Evolutionary conservation across 2,113 vertebrate species (phyloP).

Genomic region (Morone saxatilis): DNA sequence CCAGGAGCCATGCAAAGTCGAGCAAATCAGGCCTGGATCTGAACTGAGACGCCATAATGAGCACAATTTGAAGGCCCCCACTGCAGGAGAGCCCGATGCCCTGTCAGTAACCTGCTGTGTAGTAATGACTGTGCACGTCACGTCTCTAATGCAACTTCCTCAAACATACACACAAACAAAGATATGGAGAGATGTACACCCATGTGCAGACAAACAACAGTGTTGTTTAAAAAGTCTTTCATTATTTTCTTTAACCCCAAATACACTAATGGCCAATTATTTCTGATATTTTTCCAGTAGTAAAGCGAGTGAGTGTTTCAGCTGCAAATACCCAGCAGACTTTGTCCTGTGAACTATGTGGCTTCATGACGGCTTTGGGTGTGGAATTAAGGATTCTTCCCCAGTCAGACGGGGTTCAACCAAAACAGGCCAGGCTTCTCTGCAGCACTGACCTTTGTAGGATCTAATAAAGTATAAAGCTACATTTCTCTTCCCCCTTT

Average conservation of each 20-base stretch:
- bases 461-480: constrained; percentile 19
- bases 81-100: constrained; percentile 58
- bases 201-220: constrained; percentile 49
- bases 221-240: constrained; percentile 26
- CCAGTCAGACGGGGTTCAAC: constrained; percentile 1
- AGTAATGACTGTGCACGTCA: constrained; percentile 67
- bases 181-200: constrained; percentile 25
- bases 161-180: constrained; percentile 43
- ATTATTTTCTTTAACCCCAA: constrained; percentile 47
- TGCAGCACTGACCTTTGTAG: constrained; percentile 30
- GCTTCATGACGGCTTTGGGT: constrained; percentile 10
- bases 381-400: background rate
- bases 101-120: constrained; percentile 70
- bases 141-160: constrained; percentile 39
- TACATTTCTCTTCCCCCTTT: constrained; percentile 10
- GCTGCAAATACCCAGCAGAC: constrained; percentile 32
- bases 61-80: constrained; percentile 31
- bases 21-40: constrained; percentile 33
- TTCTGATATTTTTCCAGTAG: constrained; percentile 41
- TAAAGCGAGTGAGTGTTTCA: background rate
- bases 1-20: constrained; percentile 22
- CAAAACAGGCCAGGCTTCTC: constrained; percentile 8
- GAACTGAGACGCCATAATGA: constrained; percentile 65
- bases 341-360: constrained; percentile 41
- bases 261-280: constrained; percentile 78